Evolutionary conservation across 2,113 vertebrate species (phyloP), one percentile per base, ranked within the genome.

Genomic region (Typhlomys cinereus): DNA sequence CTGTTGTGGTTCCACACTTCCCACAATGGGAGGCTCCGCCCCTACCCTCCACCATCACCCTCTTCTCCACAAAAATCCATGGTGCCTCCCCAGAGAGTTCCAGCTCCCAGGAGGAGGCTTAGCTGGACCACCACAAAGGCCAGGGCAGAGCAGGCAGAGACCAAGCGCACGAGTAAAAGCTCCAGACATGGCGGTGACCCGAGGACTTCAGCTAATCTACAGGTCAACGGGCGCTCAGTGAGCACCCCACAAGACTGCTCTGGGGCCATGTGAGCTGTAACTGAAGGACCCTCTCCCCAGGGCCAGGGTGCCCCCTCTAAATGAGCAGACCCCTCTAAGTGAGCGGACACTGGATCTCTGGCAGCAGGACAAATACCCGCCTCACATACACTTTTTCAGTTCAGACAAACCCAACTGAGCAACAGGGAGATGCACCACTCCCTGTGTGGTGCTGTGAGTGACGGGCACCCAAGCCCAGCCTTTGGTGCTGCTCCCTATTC

Each of bases 151-250:
- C n/a, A 23, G 29, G 54, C 46, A 1, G 8, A 31, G 50, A 20
- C 7, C 31, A 31, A 69, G 15, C 20, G 6, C 0, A 7, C n/a
- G 75, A 12, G 34, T 4, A 31, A 61, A 66, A 41, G 18, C 39
- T 34, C 6, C 2, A n/a, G 3, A 34, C 0, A 0, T 0, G 1
- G 17, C n/a, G 8, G 14, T 7, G 39, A 48, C 18, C 61, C 8
- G 44, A n/a, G 36, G 31, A 48, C 41, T 18, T 52, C 31, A 5
- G 87, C 27, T 0, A 64, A 61, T 17, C 14, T 1, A 5, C 7
- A 8, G 36, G 10, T 15, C n/a, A 17, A 3, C 17, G 0, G 1
- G 14, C 5, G 27, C 61, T 41, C 31, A 2, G 0, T 7, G 0
- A 1, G 1, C n/a, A 25, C 34, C 34, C 36, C 25, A 2, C 52